Evolutionary conservation across 2,797 vertebrate species (phyloP), one percentile per base, ranked within the genome.

Genomic region (Chloroceryle inda): DNA sequence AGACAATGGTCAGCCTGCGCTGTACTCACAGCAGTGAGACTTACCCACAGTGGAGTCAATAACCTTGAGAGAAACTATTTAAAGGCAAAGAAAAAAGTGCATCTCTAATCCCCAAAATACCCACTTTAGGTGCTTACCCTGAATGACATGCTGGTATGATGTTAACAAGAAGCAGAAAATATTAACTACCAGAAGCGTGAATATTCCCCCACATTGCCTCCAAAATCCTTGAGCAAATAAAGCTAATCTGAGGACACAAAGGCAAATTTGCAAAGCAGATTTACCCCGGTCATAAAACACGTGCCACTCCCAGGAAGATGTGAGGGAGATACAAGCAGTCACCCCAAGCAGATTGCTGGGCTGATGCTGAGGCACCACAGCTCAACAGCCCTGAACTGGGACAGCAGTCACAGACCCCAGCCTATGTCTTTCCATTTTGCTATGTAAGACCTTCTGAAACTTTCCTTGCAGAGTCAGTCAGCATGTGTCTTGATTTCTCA

Each of bases 191-290:
- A 73, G 59, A 91, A 80, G 33, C 26, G 73, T 67, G 78, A 93
- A 80, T 92, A 89, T 94, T 92, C 61, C 27, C 88, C 40, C 33
- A n/a, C 49, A 63, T 87, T 74, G 56, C 44, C 26, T 89, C 74
- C 53, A 80, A 73, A 88, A 93, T 85, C 91, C 84, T 74, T 67
- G 56, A 85, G 64, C 93, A 95, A 93, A 94, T 68, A 92, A 79
- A 89, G 78, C 33, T 95, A 93, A 93, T 83, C 81, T 77, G 68
- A 66, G 83, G 64, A 53, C 38, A 82, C 29, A 75, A 88, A 76
- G 35, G 72, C 38, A 87, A 53, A 83, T 87, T 82, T 73, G 49
- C 68, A 91, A 88, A 95, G 85, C 72, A 95, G 92, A 95, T 92
- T 94, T 89, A 72, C 66, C 23, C 61, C 13, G 0, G 38, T 61